These are phyloP conservation scores for Ursus arctos DNA, from an alignment of 2,113 vertebrate species.

Conservation along the genomic window DNA sequence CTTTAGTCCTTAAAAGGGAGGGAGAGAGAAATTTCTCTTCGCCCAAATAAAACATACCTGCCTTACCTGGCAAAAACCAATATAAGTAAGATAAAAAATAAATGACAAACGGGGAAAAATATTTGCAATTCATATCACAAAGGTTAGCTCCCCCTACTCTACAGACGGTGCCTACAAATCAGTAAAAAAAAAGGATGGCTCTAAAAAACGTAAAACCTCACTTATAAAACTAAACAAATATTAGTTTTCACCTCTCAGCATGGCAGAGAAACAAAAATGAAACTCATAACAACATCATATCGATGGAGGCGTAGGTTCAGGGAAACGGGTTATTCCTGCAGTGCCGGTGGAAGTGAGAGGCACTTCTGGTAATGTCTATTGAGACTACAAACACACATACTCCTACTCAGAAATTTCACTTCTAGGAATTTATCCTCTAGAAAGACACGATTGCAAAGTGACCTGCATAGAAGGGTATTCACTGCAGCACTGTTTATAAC, in stretches of 20 bases:
- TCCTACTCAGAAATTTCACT: not conserved
- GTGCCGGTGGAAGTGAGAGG: rapidly evolving
- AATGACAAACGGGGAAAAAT: not conserved
- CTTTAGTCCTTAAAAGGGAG: not conserved
- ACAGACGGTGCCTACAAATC: not conserved
- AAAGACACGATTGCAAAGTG: not conserved
- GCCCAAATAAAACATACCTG: not conserved
- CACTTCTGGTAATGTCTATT: no score
- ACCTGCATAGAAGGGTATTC: not conserved
- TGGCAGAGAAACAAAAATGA: not conserved
- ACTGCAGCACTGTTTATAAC: not conserved
- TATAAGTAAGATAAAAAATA: not conserved
- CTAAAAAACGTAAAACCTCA: not conserved
- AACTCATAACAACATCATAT: not conserved
- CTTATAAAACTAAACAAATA: not conserved
- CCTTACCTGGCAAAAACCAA: not conserved
- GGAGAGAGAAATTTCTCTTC: not conserved
- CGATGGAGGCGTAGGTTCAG: not conserved
- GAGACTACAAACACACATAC: not conserved
- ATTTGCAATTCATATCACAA: not conserved
- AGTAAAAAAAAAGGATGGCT: not conserved
- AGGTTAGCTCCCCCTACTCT: not conserved
- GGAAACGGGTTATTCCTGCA: no score
- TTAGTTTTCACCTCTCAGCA: not conserved
- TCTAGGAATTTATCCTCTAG: not conserved